A percentile compares a stretch with the other conserved stretches of the same genome.
phyloP scores from a whole-genome alignment of 2,113 vertebrate species.

The Eurystomus gularis region DNA sequence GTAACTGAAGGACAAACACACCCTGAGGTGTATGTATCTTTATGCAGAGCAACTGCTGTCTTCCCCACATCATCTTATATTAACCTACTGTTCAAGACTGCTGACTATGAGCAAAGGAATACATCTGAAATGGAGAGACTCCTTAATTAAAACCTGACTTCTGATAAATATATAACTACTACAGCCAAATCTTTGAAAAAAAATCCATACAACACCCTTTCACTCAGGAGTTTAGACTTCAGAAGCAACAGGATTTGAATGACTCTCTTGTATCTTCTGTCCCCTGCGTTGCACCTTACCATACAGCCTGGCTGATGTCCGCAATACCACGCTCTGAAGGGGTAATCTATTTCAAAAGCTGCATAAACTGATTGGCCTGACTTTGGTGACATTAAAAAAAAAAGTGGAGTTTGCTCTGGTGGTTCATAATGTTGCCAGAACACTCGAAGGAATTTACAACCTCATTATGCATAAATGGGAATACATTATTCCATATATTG shows the following conservation, averaged over 20 bases:
- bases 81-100: neutral
- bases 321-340: neutral
- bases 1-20: slow-evolving; percentile 48
- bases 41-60: slow-evolving; percentile 26
- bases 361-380: slow-evolving; percentile 44
- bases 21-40: slow-evolving; percentile 36
- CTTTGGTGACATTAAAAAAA: slow-evolving; percentile 43
- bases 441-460: slow-evolving; percentile 67
- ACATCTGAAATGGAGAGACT: neutral
- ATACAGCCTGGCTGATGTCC: neutral
- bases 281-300: neutral
- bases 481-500: slow-evolving; percentile 45
- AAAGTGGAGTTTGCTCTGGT: neutral
- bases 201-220: neutral
- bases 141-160: slow-evolving; percentile 21
- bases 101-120: neutral
- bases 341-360: neutral
- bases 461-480: slow-evolving; percentile 51
- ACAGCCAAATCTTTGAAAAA: neutral
- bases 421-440: slow-evolving; percentile 54
- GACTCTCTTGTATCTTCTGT: neutral
- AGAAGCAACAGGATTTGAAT: neutral
- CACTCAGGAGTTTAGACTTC: neutral
- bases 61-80: neutral
- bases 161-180: neutral